A percentile compares a stretch with the other conserved stretches of the same genome.
These are phyloP conservation scores for Pemphigus obesinymphae DNA, from an alignment of 1,140 invertebrate species.

Conservation along the genomic window DNA sequence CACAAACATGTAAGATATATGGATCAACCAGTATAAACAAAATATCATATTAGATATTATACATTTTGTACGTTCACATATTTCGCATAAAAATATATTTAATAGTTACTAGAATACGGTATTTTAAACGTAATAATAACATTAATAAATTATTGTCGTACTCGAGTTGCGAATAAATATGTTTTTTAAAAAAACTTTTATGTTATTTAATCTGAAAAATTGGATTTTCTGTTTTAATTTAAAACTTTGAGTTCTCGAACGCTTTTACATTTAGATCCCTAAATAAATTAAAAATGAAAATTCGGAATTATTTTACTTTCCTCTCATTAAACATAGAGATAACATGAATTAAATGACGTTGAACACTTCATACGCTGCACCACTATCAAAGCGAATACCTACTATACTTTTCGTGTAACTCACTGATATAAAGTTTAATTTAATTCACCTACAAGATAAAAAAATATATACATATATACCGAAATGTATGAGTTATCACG, in stretches of 20 bases:
- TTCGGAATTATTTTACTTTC: neutral
- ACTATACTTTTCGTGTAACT: neutral
- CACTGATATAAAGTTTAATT: conserved; percentile 2
- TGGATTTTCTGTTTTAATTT: conserved; percentile 3
- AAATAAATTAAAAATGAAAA: conserved; percentile 10
- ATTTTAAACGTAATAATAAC: too few species aligned
- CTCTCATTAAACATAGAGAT: neutral
- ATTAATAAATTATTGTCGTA: neutral
- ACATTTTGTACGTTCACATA: too few species aligned
- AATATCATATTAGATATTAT: too few species aligned
- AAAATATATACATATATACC: neutral
- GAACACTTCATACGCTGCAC: neutral
- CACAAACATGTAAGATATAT: too few species aligned
- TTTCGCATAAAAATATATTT: too few species aligned
- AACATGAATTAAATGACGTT: conserved; percentile 2
- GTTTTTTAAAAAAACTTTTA: neutral
- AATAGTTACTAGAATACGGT: too few species aligned
- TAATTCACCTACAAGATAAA: neutral
- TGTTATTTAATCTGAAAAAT: neutral
- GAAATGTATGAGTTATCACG: neutral
- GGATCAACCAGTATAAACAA: too few species aligned
- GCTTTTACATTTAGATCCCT: neutral
- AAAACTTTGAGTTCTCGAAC: neutral
- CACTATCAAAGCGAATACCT: neutral
- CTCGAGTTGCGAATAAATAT: neutral